Percentiles rank a stretch among this genome's conserved stretches.
These are phyloP conservation scores for Sigmodon hispidus DNA, from an alignment of 2,113 vertebrate genomes.

Conservation along the genomic window DNA sequence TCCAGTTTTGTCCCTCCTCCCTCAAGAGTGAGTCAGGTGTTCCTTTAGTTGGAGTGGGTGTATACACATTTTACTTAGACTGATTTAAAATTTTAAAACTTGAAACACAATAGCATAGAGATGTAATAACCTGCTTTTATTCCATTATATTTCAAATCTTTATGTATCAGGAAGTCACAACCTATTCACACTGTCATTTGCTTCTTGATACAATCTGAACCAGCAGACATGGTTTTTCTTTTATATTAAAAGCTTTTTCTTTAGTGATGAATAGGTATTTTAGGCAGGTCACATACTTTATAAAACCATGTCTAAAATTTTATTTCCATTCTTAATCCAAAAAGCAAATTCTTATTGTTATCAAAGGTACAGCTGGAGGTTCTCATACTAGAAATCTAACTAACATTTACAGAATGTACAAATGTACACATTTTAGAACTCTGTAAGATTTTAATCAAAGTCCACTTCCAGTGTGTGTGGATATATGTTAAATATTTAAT, in stretches of 20 bases:
- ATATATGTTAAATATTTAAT: too few relatives aligned
- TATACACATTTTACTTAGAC: background rate
- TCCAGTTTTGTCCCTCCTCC: too few relatives aligned
- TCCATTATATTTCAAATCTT: conserved; percentile 48
- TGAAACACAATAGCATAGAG: conserved; percentile 46
- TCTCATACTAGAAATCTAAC: conserved; percentile 35
- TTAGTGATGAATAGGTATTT: conserved; percentile 35
- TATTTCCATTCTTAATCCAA: conserved; percentile 58
- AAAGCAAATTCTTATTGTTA: conserved; percentile 39
- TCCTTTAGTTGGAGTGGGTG: too few relatives aligned
- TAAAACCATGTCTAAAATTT: conserved; percentile 65
- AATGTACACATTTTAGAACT: conserved; percentile 55
- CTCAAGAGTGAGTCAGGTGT: too few relatives aligned
- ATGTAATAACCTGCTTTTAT: conserved; percentile 52
- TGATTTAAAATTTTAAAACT: conserved; percentile 45
- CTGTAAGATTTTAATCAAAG: conserved; percentile 46
- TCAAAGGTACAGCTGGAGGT: background rate
- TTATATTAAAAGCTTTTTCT: background rate
- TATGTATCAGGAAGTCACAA: conserved; percentile 22
- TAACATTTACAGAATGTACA: conserved; percentile 53
- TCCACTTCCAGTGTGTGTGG: too few relatives aligned
- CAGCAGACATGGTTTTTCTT: background rate
- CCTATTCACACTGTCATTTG: conserved; percentile 36
- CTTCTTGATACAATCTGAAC: conserved; percentile 43
- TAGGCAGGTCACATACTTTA: conserved; percentile 53